phyloP scores from a whole-genome alignment of 2,113 vertebrate genomes.

The human region GRCh38 chr2:11080501-11081000 shows the following conservation, averaged over 20 bases:
- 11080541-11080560: no score
- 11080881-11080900: no score
- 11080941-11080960: no score
- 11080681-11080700: not conserved
- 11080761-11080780: not conserved
- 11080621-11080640: not conserved
- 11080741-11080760: no score
- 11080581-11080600: no score
- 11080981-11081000: not conserved
- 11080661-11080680: not conserved
- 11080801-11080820: not conserved
- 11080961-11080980: no score
- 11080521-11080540: accelerated
- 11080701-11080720: not conserved
- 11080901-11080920: not conserved
- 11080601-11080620: not conserved
- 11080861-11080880: not conserved
- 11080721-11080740: not conserved
- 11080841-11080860: accelerated
- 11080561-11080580: accelerated
- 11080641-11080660: not conserved
- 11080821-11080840: no score
- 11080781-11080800: not conserved
- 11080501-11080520: not conserved
- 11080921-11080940: accelerated